These are phyloP conservation scores for Pseudorhombus dupliciocellatus DNA, from an alignment of 2,113 vertebrate species.

Conservation along the genomic window DNA sequence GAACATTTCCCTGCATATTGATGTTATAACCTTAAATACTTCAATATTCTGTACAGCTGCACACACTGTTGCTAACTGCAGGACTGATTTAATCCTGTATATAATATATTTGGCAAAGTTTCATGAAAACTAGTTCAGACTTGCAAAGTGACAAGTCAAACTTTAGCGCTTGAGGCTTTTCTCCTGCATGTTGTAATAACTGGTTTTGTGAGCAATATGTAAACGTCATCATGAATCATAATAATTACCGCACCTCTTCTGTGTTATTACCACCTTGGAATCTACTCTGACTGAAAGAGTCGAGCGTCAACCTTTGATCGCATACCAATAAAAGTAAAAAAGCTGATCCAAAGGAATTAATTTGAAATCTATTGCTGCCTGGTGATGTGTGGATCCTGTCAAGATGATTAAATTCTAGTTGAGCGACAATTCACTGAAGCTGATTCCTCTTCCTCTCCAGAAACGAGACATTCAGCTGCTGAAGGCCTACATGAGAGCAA, in stretches of 20 bases:
- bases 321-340: neutral
- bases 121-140: too few species aligned
- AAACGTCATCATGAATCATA: too few species aligned
- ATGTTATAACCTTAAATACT: too few species aligned
- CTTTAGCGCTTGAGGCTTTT: neutral
- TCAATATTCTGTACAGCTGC: too few species aligned
- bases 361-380: neutral
- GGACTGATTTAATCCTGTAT: too few species aligned
- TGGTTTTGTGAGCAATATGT: neutral
- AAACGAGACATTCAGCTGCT: constrained; percentile 97
- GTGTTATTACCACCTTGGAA: neutral
- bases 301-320: neutral
- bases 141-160: neutral
- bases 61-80: neutral
- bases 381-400: neutral
- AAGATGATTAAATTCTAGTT: neutral
- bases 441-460: constrained; percentile 69
- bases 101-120: neutral
- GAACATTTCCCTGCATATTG: neutral
- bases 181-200: neutral
- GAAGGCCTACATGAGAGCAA: constrained; percentile 97
- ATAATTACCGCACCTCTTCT: too few species aligned
- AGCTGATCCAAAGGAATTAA: neutral
- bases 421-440: constrained; percentile 4
- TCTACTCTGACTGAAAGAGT: neutral